Percentiles rank a stretch among this genome's conserved stretches.
Evolutionary conservation across 2,888 invertebrate species (phyloP).

Genomic region (Blera fallax): DNA sequence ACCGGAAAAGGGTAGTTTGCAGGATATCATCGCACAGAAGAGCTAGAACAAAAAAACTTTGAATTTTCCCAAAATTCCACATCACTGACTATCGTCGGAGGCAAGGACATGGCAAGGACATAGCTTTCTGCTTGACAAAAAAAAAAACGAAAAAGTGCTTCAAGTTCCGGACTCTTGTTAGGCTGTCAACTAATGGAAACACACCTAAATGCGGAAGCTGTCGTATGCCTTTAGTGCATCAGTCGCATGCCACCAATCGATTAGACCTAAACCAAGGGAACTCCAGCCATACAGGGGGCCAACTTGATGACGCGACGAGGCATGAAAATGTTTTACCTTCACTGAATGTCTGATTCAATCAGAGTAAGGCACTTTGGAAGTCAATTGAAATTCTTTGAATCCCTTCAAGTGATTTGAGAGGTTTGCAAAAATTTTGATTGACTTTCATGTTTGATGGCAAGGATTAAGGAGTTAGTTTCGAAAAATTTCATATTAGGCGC

Average conservation of each 20-base stretch:
- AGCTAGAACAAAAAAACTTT: slow-evolving; percentile 13
- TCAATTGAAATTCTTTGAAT: not conserved
- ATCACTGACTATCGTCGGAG: slow-evolving; percentile 22
- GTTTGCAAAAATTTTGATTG: not conserved
- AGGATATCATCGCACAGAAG: slow-evolving; percentile 43
- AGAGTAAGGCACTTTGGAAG: not conserved
- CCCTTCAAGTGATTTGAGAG: not conserved
- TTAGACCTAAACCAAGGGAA: slow-evolving; percentile 6
- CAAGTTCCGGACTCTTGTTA: slow-evolving; percentile 40
- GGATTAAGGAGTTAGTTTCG: no score
- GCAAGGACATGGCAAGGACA: slow-evolving; percentile 22
- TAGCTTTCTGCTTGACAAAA: not conserved
- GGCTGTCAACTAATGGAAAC: slow-evolving; percentile 50
- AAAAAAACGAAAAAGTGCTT: slow-evolving; percentile 7
- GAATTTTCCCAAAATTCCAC: slow-evolving; percentile 56
- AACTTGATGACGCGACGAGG: not conserved
- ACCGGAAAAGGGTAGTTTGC: slow-evolving; percentile 64
- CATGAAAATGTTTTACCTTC: not conserved
- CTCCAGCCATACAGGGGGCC: not conserved
- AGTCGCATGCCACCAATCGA: slow-evolving; percentile 41
- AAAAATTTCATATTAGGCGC: no score
- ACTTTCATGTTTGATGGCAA: no score
- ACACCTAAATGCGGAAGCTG: slow-evolving; percentile 49
- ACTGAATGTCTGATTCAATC: not conserved
- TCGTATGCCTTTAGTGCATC: not conserved